A percentile compares a stretch with the other conserved stretches of the same genome.
phyloP scores from a whole-genome alignment of 64 coral and sea anemone genomes.

The Cladopsammia gracilis region DNA sequence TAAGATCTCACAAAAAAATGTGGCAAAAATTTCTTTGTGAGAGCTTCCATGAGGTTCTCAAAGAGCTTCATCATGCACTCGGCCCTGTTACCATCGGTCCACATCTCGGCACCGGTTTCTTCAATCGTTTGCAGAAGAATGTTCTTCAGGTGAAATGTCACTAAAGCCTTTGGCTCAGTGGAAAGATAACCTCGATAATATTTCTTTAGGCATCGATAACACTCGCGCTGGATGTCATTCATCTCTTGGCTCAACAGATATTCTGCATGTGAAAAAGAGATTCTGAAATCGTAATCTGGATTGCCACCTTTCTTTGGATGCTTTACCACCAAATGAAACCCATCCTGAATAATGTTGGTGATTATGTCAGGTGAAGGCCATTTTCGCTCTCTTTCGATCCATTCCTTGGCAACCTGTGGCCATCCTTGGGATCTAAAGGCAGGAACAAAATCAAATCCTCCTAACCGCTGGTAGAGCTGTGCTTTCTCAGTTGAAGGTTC shows the following conservation, averaged over 20 bases:
- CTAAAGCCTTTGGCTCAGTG: slow-evolving; percentile 15
- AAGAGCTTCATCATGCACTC: slow-evolving; percentile 59
- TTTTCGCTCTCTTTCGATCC: slow-evolving; percentile 50
- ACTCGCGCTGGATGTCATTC: slow-evolving; percentile 66
- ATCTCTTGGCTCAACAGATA: slow-evolving; percentile 70
- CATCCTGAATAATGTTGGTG: slow-evolving; percentile 50
- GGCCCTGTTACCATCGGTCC: slow-evolving; percentile 68
- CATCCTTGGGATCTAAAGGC: slow-evolving; percentile 53
- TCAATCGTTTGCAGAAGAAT: slow-evolving; percentile 74
- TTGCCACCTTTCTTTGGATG: slow-evolving; percentile 24
- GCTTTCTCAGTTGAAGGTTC: neutral
- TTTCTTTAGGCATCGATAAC: slow-evolving; percentile 73
- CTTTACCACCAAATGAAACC: slow-evolving; percentile 75
- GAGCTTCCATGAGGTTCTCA: neutral
- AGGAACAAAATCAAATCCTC: slow-evolving; percentile 64
- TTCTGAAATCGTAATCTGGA: slow-evolving; percentile 69
- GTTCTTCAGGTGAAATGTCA: slow-evolving; percentile 78
- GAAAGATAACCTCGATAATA: slow-evolving; percentile 61
- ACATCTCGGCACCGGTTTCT: slow-evolving; percentile 70
- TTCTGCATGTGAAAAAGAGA: slow-evolving; percentile 83
- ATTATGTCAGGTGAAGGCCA: slow-evolving; percentile 63
- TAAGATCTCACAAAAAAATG: slow-evolving; percentile 76
- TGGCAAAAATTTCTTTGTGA: slow-evolving; percentile 27
- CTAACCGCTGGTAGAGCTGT: neutral
- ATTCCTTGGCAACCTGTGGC: slow-evolving; percentile 44